Conservation (phyloP, 2,113 vertebrate genomes). For the Circaetus gallicus region DNA sequence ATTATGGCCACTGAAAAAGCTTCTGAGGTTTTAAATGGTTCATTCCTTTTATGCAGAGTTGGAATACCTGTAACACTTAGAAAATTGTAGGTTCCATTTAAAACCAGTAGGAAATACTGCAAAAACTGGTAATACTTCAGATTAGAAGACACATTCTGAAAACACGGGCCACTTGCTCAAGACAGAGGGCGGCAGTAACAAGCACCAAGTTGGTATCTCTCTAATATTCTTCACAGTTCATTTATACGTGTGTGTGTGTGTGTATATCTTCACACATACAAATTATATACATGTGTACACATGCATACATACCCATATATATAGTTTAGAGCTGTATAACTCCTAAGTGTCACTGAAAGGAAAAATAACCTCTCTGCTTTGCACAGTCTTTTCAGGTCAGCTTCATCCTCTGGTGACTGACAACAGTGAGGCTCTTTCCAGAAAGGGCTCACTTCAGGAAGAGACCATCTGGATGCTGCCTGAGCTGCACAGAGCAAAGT, state of each 20-base stretch:
- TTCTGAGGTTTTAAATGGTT: neutral
- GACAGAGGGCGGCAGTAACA: neutral
- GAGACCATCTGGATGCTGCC: slow-evolving; percentile 22
- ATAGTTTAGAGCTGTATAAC: neutral
- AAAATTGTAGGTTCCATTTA: neutral
- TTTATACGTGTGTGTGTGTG: neutral
- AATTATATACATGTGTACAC: neutral
- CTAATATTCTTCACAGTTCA: neutral
- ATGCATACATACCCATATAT: neutral
- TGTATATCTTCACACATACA: neutral
- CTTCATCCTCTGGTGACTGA: neutral
- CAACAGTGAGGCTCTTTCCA: neutral
- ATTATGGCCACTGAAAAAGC: neutral
- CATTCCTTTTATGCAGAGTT: neutral
- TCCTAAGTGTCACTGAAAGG: neutral
- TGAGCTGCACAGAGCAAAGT: neutral
- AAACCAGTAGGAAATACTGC: neutral
- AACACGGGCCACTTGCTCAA: neutral
- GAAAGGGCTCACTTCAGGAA: neutral
- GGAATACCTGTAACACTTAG: neutral
- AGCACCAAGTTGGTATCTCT: neutral
- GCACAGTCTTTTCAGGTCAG: neutral
- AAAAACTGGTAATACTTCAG: neutral
- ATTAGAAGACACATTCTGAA: neutral
- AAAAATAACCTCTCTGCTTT: neutral